These are phyloP conservation scores for Aspidapion aeneum DNA, from an alignment of 2,888 invertebrate species.

Conservation along the genomic window DNA sequence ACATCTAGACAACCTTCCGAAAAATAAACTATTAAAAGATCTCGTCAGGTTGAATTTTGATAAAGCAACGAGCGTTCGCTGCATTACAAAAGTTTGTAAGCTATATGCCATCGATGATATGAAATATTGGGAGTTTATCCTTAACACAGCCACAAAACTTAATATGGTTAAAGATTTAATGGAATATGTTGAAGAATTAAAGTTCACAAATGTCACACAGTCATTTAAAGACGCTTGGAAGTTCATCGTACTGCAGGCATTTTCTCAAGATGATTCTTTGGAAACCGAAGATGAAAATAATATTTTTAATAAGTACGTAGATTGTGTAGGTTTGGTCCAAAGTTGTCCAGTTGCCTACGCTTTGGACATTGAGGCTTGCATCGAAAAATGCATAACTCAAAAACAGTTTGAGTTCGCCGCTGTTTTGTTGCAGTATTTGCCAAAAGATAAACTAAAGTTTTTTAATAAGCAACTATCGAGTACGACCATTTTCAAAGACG, in stretches of 20 bases:
- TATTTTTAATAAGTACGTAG: not conserved
- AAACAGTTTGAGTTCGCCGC: slow-evolving; percentile 33
- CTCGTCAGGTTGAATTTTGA: slow-evolving; percentile 24
- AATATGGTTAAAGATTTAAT: slow-evolving; percentile 38
- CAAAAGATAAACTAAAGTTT: slow-evolving; percentile 24
- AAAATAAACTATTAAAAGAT: slow-evolving; percentile 35
- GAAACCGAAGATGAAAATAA: not conserved
- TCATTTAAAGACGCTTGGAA: slow-evolving; percentile 42
- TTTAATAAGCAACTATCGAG: slow-evolving; percentile 13
- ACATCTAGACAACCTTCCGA: slow-evolving; percentile 32
- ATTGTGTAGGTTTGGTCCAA: slow-evolving; percentile 20
- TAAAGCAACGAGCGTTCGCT: slow-evolving; percentile 25
- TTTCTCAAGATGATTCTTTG: not conserved
- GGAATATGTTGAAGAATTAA: slow-evolving; percentile 36
- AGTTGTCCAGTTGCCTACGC: slow-evolving; percentile 39
- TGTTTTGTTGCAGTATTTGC: slow-evolving; percentile 37
- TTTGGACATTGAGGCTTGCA: slow-evolving; percentile 34
- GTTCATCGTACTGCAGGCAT: slow-evolving; percentile 20
- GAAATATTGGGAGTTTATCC: slow-evolving; percentile 36
- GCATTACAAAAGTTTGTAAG: slow-evolving; percentile 38
- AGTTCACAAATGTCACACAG: slow-evolving; percentile 30
- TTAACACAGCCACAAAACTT: slow-evolving; percentile 30
- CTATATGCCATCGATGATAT: slow-evolving; percentile 35
- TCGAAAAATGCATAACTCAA: slow-evolving; percentile 31
- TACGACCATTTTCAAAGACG: slow-evolving; percentile 28